phyloP scores from a whole-genome alignment of 2,888 invertebrate species.

The Lagria hirta region DNA sequence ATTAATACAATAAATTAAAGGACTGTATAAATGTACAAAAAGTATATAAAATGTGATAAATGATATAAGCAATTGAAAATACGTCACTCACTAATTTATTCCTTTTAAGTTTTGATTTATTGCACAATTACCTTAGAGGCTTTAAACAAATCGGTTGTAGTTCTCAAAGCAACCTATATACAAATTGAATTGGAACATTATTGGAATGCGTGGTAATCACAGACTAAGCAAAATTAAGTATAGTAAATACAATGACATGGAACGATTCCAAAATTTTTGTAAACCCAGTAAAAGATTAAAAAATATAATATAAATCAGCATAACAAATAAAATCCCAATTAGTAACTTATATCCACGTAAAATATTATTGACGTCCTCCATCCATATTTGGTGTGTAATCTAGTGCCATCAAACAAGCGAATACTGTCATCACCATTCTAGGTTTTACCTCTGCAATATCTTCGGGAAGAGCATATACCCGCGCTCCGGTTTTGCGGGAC shows the following conservation, averaged over 20 bases:
- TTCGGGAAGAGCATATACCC: constrained; percentile 97
- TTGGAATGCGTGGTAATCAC: constrained; percentile 29
- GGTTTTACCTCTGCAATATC: constrained; percentile 98
- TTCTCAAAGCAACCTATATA: constrained; percentile 36
- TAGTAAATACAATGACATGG: constrained; percentile 5
- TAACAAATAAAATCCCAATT: too few species aligned
- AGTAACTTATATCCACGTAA: too few species aligned
- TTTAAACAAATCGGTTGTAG: constrained; percentile 22
- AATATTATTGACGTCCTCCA: constrained; percentile 41
- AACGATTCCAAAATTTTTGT: constrained; percentile 5
- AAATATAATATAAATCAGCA: constrained; percentile 7
- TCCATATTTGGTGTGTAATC: constrained; percentile 93
- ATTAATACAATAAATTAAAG: constrained; percentile 18
- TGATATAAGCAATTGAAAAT: constrained; percentile 15
- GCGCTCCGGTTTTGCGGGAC: constrained; percentile 95
- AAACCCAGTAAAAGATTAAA: constrained; percentile 16
- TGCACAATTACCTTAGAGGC: constrained; percentile 19
- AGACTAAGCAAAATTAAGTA: constrained; percentile 21
- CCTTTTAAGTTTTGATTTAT: too few species aligned
- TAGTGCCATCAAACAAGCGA: constrained; percentile 97
- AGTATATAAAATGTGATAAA: constrained; percentile 8
- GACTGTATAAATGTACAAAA: constrained; percentile 22
- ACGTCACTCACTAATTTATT: too few species aligned
- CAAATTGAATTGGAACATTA: constrained; percentile 30
- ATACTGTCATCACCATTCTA: constrained; percentile 99